Conservation (phyloP, 2,113 vertebrate species). For the Acanthochromis polyacanthus region DNA sequence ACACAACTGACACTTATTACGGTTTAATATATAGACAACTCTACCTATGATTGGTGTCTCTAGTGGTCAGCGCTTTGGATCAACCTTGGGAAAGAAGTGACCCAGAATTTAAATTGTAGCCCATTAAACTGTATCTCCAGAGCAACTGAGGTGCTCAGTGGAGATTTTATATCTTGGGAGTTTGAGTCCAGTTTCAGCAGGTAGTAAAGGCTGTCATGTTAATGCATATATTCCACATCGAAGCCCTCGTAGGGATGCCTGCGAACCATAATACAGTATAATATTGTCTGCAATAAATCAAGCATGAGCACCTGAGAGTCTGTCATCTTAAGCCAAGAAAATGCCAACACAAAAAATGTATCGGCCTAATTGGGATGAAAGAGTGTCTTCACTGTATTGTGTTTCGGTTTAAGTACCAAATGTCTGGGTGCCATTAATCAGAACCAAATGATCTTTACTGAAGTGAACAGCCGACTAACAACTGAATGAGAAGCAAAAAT, state of each 20-base stretch:
- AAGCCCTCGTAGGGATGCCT: slow-evolving; percentile 16
- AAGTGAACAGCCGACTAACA: slow-evolving; percentile 1
- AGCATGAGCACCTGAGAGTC: slow-evolving; percentile 50
- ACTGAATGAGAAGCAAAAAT: background rate
- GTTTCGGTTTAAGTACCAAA: slow-evolving; percentile 38
- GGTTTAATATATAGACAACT: slow-evolving; percentile 19
- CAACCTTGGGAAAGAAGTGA: slow-evolving; percentile 39
- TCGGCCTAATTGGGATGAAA: slow-evolving; percentile 63
- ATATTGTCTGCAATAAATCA: slow-evolving; percentile 65
- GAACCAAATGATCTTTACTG: slow-evolving; percentile 36
- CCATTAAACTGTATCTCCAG: slow-evolving; percentile 56
- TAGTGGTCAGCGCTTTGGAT: slow-evolving; percentile 23
- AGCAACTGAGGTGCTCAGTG: slow-evolving; percentile 34
- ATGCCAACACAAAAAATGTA: slow-evolving; percentile 56
- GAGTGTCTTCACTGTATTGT: slow-evolving; percentile 39
- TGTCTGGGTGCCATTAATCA: slow-evolving; percentile 58
- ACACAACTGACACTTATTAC: background rate
- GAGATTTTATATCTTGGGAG: slow-evolving; percentile 49
- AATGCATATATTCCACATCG: slow-evolving; percentile 34
- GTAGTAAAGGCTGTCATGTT: slow-evolving; percentile 48
- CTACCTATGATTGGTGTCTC: slow-evolving; percentile 15
- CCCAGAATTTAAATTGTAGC: slow-evolving; percentile 61
- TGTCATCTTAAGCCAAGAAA: slow-evolving; percentile 52
- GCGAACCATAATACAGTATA: slow-evolving; percentile 21
- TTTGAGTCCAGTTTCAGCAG: slow-evolving; percentile 47